Evolutionary conservation across 2,113 vertebrate genomes (phyloP).

Genomic region (Procavia capensis): DNA sequence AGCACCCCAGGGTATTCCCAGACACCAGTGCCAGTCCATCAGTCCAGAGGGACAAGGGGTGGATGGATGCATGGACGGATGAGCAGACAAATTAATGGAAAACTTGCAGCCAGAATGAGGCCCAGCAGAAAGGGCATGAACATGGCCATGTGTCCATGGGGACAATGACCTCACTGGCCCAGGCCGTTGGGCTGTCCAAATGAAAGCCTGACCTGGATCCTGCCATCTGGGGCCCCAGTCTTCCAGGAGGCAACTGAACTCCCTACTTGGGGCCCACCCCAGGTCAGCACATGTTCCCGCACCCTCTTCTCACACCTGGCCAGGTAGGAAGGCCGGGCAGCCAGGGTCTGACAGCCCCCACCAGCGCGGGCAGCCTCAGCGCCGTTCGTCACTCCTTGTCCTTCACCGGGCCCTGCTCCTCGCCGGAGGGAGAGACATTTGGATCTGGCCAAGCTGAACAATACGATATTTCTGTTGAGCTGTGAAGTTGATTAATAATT

Average conservation of each 20-base stretch:
- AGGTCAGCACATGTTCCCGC: background rate
- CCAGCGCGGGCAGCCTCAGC: background rate
- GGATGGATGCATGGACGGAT: background rate
- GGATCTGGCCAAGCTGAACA: slow-evolving; percentile 87
- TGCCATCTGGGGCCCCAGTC: accelerated
- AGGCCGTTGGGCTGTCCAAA: background rate
- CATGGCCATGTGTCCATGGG: background rate
- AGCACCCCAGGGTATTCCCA: too few species aligned
- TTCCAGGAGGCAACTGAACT: background rate
- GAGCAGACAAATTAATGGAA: background rate
- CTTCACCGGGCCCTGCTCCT: slow-evolving; percentile 81
- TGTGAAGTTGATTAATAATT: slow-evolving; percentile 90
- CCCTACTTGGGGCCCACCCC: background rate
- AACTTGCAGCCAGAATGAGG: background rate
- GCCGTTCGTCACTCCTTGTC: slow-evolving; percentile 69
- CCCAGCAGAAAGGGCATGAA: background rate
- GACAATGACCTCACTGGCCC: background rate
- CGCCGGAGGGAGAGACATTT: slow-evolving; percentile 82
- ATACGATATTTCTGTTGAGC: slow-evolving; percentile 86
- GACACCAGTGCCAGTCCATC: too few species aligned
- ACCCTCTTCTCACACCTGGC: background rate
- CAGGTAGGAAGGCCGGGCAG: background rate
- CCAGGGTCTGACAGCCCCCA: too few species aligned
- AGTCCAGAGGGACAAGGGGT: too few species aligned
- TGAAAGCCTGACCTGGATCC: background rate